These are phyloP conservation scores for Drosophila gunungcola DNA, from an alignment of 1,140 invertebrate genomes.

Conservation along the genomic window DNA sequence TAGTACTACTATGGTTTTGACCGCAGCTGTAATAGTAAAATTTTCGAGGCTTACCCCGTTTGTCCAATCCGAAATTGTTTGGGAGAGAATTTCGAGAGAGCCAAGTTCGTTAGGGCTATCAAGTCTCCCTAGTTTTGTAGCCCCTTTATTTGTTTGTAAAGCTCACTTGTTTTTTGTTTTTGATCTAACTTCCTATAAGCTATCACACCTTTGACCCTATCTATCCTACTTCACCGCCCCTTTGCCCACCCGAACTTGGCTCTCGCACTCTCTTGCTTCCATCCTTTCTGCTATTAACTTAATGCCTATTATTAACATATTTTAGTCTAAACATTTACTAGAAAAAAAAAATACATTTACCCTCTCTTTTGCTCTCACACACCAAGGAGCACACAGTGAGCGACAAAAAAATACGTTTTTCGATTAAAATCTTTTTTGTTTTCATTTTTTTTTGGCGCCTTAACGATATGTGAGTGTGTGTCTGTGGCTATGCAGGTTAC, in stretches of 20 bases:
- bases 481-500: constrained; percentile 4
- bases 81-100: constrained; percentile 1
- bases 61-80: constrained; percentile 9
- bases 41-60: constrained; percentile 13
- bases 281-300: not conserved
- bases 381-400: constrained; percentile 7
- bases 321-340: constrained; percentile 33
- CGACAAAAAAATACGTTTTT: constrained; percentile 3
- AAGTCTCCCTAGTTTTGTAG: constrained; percentile 13
- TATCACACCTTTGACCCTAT: constrained; percentile 53
- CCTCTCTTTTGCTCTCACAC: constrained; percentile 4
- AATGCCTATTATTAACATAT: constrained; percentile 12
- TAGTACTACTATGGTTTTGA: constrained; percentile 5
- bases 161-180: constrained; percentile 22
- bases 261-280: constrained; percentile 8
- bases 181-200: constrained; percentile 27
- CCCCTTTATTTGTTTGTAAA: constrained; percentile 46
- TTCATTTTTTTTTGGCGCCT: constrained; percentile 2
- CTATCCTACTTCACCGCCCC: constrained; percentile 18
- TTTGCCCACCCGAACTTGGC: constrained; percentile 13
- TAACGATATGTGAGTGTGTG: constrained; percentile 40
- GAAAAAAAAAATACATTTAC: constrained; percentile 15
- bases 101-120: constrained; percentile 26
- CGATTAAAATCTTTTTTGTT: constrained; percentile 10
- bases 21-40: constrained; percentile 3